Conservation (phyloP, 2,113 vertebrate species). For the Cyanocitta stelleri region DNA sequence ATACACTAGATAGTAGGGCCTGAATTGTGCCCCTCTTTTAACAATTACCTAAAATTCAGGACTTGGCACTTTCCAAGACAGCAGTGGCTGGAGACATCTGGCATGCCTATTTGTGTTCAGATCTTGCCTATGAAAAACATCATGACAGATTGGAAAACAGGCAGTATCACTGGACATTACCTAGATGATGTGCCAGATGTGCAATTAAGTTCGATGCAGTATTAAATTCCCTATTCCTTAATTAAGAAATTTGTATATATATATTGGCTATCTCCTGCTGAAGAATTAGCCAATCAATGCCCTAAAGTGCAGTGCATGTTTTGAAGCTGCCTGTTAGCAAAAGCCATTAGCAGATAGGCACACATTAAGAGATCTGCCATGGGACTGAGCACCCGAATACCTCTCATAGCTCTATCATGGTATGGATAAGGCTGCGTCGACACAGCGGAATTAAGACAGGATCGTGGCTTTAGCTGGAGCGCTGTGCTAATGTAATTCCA, state of each 20-base stretch:
- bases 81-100: background rate
- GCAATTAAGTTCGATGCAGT: background rate
- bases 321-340: background rate
- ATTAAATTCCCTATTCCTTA: slow-evolving; percentile 5
- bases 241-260: background rate
- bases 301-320: background rate
- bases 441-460: background rate
- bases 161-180: background rate
- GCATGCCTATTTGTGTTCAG: background rate
- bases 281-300: background rate
- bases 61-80: background rate
- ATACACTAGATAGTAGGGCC: background rate
- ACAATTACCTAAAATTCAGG: background rate
- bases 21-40: background rate
- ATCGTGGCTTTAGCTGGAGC: background rate
- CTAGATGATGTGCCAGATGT: background rate
- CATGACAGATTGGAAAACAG: background rate
- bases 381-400: background rate
- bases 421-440: background rate
- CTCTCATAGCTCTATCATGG: background rate
- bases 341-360: background rate
- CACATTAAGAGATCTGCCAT: background rate
- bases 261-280: background rate
- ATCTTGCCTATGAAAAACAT: background rate
- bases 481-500: background rate